phyloP scores from a whole-genome alignment of 2,888 invertebrate species.

The Conistra vaccinii region DNA sequence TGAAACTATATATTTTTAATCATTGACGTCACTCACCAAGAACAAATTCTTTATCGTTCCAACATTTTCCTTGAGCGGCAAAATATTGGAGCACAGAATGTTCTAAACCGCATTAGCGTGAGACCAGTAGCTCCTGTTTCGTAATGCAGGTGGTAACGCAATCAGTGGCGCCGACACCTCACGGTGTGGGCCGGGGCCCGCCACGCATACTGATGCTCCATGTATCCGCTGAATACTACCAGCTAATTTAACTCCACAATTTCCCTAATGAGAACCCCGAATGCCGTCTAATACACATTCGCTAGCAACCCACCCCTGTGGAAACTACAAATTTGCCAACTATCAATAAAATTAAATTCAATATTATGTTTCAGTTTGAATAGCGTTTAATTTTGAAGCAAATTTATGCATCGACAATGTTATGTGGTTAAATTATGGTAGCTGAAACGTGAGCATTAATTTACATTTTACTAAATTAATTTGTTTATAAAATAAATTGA shows the following conservation, averaged over 20 bases:
- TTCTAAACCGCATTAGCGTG: constrained; percentile 48
- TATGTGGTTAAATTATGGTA: not conserved
- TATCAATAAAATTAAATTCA: constrained; percentile 54
- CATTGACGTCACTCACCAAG: not conserved
- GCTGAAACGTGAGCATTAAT: constrained; percentile 7
- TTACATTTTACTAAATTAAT: constrained; percentile 16
- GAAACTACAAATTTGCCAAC: constrained; percentile 45
- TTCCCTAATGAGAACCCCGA: constrained; percentile 70
- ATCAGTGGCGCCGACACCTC: constrained; percentile 76
- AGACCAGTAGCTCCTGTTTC: constrained; percentile 51
- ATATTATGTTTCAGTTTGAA: constrained; percentile 51
- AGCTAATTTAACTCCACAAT: constrained; percentile 72
- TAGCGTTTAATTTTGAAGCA: constrained; percentile 33
- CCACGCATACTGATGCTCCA: constrained; percentile 75
- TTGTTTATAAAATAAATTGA: constrained; percentile 1
- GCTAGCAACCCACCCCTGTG: constrained; percentile 15
- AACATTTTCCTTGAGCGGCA: not conserved
- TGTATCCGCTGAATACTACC: constrained; percentile 54
- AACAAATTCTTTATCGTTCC: not conserved
- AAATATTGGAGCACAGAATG: constrained; percentile 9
- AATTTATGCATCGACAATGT: constrained; percentile 35
- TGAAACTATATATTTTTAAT: constrained; percentile 6
- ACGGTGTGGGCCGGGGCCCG: constrained; percentile 50
- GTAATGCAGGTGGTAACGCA: constrained; percentile 71
- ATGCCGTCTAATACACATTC: constrained; percentile 54